phyloP scores from a whole-genome alignment of 2,888 invertebrate genomes.

The Peribatodes rhomboidaria region DNA sequence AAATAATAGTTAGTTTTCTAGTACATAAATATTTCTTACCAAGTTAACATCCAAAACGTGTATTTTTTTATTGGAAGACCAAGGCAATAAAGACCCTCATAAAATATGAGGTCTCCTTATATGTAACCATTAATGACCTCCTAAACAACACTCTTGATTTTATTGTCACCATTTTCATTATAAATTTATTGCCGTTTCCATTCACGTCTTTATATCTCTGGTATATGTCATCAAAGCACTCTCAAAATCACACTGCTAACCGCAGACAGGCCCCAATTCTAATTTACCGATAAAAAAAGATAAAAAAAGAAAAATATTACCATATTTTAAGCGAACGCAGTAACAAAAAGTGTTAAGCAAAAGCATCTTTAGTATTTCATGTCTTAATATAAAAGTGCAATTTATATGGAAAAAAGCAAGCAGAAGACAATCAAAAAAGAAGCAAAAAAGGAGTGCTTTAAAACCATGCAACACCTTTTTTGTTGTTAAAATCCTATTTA shows the following conservation, averaged over 20 bases:
- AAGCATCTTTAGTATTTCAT: too few species aligned
- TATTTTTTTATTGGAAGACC: not conserved
- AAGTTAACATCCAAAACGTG: not conserved
- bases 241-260: constrained; percentile 71
- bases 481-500: too few species aligned
- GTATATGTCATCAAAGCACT: constrained; percentile 62
- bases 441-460: too few species aligned
- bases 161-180: constrained; percentile 12
- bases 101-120: constrained; percentile 14
- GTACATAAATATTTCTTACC: too few species aligned
- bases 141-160: constrained; percentile 16
- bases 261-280: constrained; percentile 56
- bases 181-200: constrained; percentile 45
- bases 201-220: constrained; percentile 50
- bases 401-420: too few species aligned
- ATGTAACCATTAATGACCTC: constrained; percentile 17
- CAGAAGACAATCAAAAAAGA: too few species aligned
- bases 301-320: too few species aligned
- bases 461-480: too few species aligned
- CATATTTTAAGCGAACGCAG: too few species aligned
- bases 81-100: not conserved
- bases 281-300: not conserved
- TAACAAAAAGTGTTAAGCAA: too few species aligned
- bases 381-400: too few species aligned
- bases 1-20: too few species aligned